Base-by-base conservation (phyloP, 1,140 invertebrate species). In the Sycophaga agraensis region DNA sequence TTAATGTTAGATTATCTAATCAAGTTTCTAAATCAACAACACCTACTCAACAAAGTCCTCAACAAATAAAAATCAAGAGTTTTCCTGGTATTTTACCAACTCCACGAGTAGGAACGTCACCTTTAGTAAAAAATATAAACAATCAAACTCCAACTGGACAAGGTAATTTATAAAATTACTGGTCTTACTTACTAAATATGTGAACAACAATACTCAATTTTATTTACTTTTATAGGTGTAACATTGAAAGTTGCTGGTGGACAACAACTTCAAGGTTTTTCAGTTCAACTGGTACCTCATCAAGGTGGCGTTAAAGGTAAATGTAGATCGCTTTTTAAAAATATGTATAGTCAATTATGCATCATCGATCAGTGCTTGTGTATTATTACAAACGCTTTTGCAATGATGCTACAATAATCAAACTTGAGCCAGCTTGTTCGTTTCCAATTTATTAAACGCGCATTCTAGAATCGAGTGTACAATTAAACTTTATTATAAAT, bases 271-370 rank as follows among this genome's bases (percentile, higher is more conserved):
- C 80, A 83, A 68, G 80, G 82, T 54, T 82, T 82, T 66, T 82
- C 82, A 0, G 73, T 87, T n/a, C 85, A 86, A 68, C 70, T 87
- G n/a, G 80, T 87, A 4, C 83, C 79, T 62, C 84, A 84, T 69
- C 83, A 83, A 69, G 82, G 82, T 59, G 79, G 79, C 19, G 78
- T 85, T 1, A 86, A 85, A 83, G 83, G 82, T 82, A 73, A 66
- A n/a, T 12, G 22, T 40, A 17, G 40, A 48, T 42, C 45, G 35
- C 37, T 14, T 4, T 42, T 42, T 28, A 4, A 42, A 34, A 59
- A 42, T 35, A 21, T 34, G 46, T 26, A 40, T 22, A 37, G 17
- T 53, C 11, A 28, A 12, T 31, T 40, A 21, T 61, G 54, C 77
- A 79, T 71, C 72, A 78, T 73, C 68, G 70, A 78, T 81, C 74